phyloP scores from a whole-genome alignment of 2,113 vertebrate species.

The human (Homo sapiens) region GRCh38 chr11:26326501-26327000 shows the following conservation, averaged over 20 bases:
- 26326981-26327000: background rate
- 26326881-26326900: background rate
- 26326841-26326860: background rate
- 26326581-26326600: background rate
- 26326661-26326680: background rate
- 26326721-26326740: background rate
- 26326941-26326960: background rate
- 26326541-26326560: background rate
- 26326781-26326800: background rate
- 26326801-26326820: background rate
- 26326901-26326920: background rate
- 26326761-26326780: background rate
- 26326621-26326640: background rate
- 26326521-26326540: background rate
- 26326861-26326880: background rate
- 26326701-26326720: background rate
- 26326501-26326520: background rate
- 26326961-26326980: background rate
- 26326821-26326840: background rate
- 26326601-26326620: background rate
- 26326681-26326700: background rate
- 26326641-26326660: background rate
- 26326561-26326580: background rate
- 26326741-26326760: background rate
- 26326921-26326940: background rate